phyloP scores from a whole-genome alignment of 37 sponge, comb jelly and placozoan species.

The Trichoplax adhaerens region DNA sequence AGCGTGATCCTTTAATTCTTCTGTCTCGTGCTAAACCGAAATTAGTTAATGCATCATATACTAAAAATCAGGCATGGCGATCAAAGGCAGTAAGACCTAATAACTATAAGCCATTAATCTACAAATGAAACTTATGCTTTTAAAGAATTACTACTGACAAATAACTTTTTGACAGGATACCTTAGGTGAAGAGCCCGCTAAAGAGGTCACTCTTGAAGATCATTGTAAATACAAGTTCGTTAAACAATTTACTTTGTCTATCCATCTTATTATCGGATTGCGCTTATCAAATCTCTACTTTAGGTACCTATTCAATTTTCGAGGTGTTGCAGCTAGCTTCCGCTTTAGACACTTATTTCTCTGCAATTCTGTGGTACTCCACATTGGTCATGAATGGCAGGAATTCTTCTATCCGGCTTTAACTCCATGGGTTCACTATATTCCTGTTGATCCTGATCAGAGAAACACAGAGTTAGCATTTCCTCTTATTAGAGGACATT shows the following conservation, averaged over 20 bases:
- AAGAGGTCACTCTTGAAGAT: constrained; percentile 43
- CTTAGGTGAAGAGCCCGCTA: constrained; percentile 40
- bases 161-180: constrained; percentile 39
- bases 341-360: constrained; percentile 68
- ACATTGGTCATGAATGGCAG: constrained; percentile 72
- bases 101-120: too few species aligned
- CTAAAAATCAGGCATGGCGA: constrained; percentile 88
- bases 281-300: neutral
- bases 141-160: neutral
- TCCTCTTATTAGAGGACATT: neutral
- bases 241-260: neutral
- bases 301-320: constrained; percentile 78
- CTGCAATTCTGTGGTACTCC: constrained; percentile 64
- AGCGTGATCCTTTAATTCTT: constrained; percentile 63
- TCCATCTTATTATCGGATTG: too few species aligned
- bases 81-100: constrained; percentile 31
- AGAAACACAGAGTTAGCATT: constrained; percentile 28
- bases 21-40: constrained; percentile 43
- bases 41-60: constrained; percentile 66
- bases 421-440: constrained; percentile 72
- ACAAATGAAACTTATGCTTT: neutral
- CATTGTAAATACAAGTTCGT: constrained; percentile 76
- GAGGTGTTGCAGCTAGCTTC: constrained; percentile 88
- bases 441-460: constrained; percentile 40
- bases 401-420: constrained; percentile 74